A percentile compares a stretch with the other conserved stretches of the same genome.
phyloP scores from a whole-genome alignment of 2,888 invertebrate species.

The Stictocephala bisonia region DNA sequence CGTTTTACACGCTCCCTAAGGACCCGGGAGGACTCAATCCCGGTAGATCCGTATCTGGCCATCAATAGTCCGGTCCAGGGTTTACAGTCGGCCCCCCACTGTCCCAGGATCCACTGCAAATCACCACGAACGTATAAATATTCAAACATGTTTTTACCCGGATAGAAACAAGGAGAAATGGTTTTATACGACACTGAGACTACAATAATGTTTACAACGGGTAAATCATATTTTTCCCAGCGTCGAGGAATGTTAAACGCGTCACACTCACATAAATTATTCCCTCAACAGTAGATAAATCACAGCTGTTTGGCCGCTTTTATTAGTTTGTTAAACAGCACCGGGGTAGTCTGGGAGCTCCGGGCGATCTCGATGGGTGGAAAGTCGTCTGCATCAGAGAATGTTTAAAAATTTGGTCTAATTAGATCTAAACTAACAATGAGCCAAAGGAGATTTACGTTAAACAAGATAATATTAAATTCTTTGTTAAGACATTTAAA shows the following conservation, averaged over 20 bases:
- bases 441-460: no score
- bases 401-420: no score
- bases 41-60: no score
- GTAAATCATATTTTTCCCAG: conserved; percentile 29
- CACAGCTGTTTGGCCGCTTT: conserved; percentile 12
- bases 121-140: conserved; percentile 42
- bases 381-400: no score
- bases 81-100: conserved; percentile 28
- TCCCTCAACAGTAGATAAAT: conserved; percentile 37
- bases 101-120: conserved; percentile 49
- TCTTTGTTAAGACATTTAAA: no score
- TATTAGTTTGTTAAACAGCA: conserved; percentile 40
- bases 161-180: conserved; percentile 33
- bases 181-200: conserved; percentile 18
- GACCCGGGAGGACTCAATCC: no score
- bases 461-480: no score
- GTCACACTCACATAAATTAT: conserved; percentile 27
- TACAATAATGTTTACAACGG: conserved; percentile 32
- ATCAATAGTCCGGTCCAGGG: no score
- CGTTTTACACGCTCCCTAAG: no score
- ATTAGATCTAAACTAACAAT: no score
- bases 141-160: conserved; percentile 41
- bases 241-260: conserved; percentile 20
- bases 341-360: no score
- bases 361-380: no score